Conservation (phyloP, 2,113 vertebrate species). For the Tyto alba region DNA sequence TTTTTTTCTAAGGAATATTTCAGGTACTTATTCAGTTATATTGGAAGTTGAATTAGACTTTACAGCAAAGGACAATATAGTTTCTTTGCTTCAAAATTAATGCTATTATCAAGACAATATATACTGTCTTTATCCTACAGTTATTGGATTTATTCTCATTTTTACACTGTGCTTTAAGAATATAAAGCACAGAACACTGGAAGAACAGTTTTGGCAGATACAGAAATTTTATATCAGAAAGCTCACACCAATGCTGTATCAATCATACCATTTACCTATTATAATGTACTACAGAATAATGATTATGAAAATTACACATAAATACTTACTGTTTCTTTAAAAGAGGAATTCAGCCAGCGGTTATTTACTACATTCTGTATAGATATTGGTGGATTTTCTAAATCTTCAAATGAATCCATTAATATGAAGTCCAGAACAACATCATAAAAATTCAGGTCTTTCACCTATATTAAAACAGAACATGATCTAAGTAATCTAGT, state of each 20-base stretch:
- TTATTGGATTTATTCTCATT: background rate
- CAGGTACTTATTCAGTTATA: background rate
- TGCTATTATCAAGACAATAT: background rate
- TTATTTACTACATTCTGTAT: slow-evolving; percentile 96
- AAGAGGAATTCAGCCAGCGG: slow-evolving; percentile 93
- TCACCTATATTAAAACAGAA: slow-evolving; percentile 79
- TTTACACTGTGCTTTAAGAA: background rate
- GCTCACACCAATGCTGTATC: background rate
- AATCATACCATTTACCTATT: background rate
- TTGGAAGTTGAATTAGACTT: background rate
- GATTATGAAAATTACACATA: background rate
- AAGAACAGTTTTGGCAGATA: background rate
- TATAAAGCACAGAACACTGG: background rate
- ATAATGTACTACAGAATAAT: background rate
- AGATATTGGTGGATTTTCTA: slow-evolving; percentile 94
- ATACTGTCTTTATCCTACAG: background rate
- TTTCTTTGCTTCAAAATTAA: background rate
- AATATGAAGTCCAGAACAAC: slow-evolving; percentile 96
- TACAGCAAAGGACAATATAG: background rate
- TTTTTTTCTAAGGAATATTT: background rate
- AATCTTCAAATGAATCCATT: slow-evolving; percentile 98
- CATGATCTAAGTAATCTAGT: slow-evolving; percentile 6
- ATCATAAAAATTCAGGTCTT: slow-evolving; percentile 95
- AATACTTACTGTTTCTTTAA: slow-evolving; percentile 92
- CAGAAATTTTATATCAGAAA: background rate